Evolutionary conservation across 2,113 vertebrate genomes (phyloP).

Genomic region (Brachirus orientalis): DNA sequence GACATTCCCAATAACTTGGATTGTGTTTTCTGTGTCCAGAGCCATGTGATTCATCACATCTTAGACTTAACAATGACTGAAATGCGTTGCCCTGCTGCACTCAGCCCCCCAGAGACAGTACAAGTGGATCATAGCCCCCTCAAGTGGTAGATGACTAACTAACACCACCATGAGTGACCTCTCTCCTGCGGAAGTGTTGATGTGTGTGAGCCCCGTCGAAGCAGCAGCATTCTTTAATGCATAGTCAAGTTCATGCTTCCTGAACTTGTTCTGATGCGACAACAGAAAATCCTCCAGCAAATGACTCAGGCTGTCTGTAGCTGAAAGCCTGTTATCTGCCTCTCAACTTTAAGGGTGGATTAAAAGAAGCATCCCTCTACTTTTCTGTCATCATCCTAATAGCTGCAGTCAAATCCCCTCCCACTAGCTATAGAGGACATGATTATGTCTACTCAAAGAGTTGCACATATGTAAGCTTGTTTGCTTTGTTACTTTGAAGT

Average conservation of each 20-base stretch:
- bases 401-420: constrained; percentile 66
- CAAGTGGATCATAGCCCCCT: constrained; percentile 60
- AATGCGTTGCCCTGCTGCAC: background rate
- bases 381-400: constrained; percentile 59
- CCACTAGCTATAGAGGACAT: constrained; percentile 51
- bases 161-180: constrained; percentile 39
- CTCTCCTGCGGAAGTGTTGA: background rate
- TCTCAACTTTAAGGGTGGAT: constrained; percentile 71
- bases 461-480: constrained; percentile 44
- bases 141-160: constrained; percentile 56
- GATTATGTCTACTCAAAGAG: constrained; percentile 57
- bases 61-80: background rate
- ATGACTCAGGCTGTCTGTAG: constrained; percentile 62
- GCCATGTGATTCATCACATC: no score
- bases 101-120: constrained; percentile 28
- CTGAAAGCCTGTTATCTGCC: constrained; percentile 73
- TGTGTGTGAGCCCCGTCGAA: constrained; percentile 45
- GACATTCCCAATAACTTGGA: no score
- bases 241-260: constrained; percentile 60
- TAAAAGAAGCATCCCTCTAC: constrained; percentile 63
- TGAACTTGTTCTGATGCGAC: constrained; percentile 57
- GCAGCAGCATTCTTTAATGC: constrained; percentile 38
- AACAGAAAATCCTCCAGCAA: constrained; percentile 67
- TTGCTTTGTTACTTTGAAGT: constrained; percentile 63
- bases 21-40: no score